These are phyloP conservation scores for Eulemur rubriventer DNA, from an alignment of 2,797 vertebrate species.

Conservation along the genomic window DNA sequence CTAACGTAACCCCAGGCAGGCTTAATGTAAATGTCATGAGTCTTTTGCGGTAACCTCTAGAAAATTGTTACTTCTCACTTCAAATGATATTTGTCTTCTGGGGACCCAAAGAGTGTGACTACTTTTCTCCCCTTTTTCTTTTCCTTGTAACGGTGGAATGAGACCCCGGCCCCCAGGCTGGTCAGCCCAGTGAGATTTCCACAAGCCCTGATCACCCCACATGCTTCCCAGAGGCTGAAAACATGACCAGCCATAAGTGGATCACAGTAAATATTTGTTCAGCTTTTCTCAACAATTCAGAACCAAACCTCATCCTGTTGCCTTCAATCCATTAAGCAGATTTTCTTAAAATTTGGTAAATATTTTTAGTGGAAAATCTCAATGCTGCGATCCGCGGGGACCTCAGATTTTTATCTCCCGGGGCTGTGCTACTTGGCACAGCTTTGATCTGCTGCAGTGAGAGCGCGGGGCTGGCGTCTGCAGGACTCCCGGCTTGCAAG, in stretches of 20 bases:
- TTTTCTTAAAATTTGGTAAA: slow-evolving; percentile 75
- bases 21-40: background rate
- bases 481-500: background rate
- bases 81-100: background rate
- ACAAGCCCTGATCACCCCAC: background rate
- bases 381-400: slow-evolving; percentile 41
- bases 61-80: background rate
- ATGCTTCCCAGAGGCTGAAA: background rate
- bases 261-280: slow-evolving; percentile 58
- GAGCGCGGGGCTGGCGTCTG: background rate
- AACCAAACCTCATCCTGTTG: slow-evolving; percentile 66
- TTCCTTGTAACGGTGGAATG: background rate
- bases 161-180: background rate
- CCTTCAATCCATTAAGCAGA: slow-evolving; percentile 34
- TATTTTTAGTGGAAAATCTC: slow-evolving; percentile 75
- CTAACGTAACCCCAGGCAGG: background rate
- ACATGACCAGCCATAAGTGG: background rate
- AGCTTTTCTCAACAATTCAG: slow-evolving; percentile 54
- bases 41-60: background rate
- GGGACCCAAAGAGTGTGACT: background rate
- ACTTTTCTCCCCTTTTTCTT: background rate
- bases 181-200: background rate
- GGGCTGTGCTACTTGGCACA: background rate
- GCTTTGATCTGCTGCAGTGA: slow-evolving; percentile 59
- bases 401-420: slow-evolving; percentile 72